Evolutionary conservation across 2,113 vertebrate genomes (phyloP).

Genomic region (Cacatua alba): DNA sequence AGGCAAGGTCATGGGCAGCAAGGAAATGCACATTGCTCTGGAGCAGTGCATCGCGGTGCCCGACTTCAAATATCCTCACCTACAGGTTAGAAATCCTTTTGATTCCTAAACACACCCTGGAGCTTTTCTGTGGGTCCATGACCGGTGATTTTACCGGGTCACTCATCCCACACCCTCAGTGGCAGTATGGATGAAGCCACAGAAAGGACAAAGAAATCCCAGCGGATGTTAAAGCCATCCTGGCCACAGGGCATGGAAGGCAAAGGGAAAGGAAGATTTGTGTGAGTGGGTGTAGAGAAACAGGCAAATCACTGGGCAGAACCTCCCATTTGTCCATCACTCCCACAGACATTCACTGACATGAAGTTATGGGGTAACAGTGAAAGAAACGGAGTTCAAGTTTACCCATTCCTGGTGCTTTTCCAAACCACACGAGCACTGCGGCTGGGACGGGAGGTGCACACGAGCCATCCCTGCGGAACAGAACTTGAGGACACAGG

Average conservation of each 20-base stretch:
- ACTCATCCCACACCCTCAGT: accelerated
- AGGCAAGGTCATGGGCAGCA: not conserved
- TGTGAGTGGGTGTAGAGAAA: accelerated
- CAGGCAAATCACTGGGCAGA: not conserved
- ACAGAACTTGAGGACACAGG: not conserved
- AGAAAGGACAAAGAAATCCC: too few species aligned
- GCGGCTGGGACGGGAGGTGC: accelerated
- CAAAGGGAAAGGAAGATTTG: not conserved
- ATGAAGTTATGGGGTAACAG: not conserved
- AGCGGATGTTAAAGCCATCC: not conserved
- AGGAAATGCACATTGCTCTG: not conserved
- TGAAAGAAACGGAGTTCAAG: not conserved
- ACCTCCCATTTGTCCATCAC: not conserved
- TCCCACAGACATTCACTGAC: not conserved
- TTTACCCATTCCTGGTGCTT: not conserved
- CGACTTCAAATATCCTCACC: not conserved
- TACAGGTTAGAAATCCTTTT: not conserved
- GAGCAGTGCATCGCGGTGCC: not conserved
- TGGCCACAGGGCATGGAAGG: not conserved
- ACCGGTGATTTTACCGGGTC: not conserved
- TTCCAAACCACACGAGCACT: not conserved
- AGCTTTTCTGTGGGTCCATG: not conserved
- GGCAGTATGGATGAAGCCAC: not conserved
- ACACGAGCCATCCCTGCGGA: accelerated
- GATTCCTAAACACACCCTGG: not conserved